Evolutionary conservation across 2,888 invertebrate species (phyloP).

Genomic region (Atherix ibis): DNA sequence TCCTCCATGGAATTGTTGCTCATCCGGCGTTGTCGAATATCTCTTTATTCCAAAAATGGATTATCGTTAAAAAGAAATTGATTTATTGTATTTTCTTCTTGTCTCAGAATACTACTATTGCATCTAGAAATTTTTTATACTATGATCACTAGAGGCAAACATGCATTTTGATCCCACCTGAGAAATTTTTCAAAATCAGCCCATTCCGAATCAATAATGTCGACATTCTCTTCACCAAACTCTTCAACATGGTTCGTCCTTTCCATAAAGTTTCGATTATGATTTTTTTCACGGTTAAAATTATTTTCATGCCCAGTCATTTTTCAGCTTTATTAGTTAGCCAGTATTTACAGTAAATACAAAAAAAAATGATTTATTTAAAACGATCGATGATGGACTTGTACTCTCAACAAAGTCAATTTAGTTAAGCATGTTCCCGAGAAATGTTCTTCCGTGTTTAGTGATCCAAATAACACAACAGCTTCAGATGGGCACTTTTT

Average conservation of each 20-base stretch:
- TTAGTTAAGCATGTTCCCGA: too few relatives aligned
- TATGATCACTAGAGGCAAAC: neutral
- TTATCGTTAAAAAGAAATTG: too few relatives aligned
- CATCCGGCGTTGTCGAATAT: constrained; percentile 26
- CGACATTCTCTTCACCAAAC: constrained; percentile 32
- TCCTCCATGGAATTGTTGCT: constrained; percentile 28
- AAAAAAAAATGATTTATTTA: too few relatives aligned
- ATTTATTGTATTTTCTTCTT: too few relatives aligned
- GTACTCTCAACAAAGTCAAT: neutral
- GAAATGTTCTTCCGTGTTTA: too few relatives aligned
- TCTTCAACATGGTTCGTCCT: constrained; percentile 30
- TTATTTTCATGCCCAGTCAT: constrained; percentile 5
- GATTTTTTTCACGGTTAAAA: constrained; percentile 5
- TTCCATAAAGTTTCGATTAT: constrained; percentile 15
- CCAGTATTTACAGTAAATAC: too few relatives aligned
- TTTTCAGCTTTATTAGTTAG: too few relatives aligned
- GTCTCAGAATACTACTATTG: too few relatives aligned
- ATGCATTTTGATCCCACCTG: too few relatives aligned
- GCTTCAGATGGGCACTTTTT: too few relatives aligned
- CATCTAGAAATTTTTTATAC: constrained; percentile 4
- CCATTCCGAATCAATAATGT: constrained; percentile 31
- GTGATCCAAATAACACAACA: too few relatives aligned
- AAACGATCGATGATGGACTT: too few relatives aligned
- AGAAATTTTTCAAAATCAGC: constrained; percentile 30
- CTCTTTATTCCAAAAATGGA: constrained; percentile 15